phyloP scores from a whole-genome alignment of 2,113 vertebrate genomes.

The Plectropomus leopardus region DNA sequence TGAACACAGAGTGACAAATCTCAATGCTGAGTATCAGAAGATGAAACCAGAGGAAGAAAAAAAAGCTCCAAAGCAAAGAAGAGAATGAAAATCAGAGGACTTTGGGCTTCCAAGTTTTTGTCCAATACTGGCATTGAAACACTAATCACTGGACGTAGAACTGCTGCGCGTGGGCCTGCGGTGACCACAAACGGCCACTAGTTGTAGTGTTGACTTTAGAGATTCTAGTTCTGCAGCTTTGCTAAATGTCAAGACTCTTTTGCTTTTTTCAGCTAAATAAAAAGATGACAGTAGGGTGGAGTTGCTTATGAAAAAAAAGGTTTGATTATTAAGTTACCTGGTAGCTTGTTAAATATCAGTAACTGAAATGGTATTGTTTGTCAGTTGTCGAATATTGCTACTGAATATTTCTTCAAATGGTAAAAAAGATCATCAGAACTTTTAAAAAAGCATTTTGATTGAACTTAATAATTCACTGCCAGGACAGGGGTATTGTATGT shows the following conservation, averaged over 20 bases:
- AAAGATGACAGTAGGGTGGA: slow-evolving; percentile 20
- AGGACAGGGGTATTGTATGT: slow-evolving; percentile 56
- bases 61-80: slow-evolving; percentile 19
- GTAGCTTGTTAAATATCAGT: slow-evolving; percentile 71
- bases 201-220: slow-evolving; percentile 69
- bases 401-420: slow-evolving; percentile 68
- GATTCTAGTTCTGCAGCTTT: slow-evolving; percentile 63
- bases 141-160: slow-evolving; percentile 70
- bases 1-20: slow-evolving; percentile 51
- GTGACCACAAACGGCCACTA: slow-evolving; percentile 65
- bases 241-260: slow-evolving; percentile 64
- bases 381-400: slow-evolving; percentile 68
- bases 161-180: slow-evolving; percentile 71
- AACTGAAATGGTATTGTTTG: slow-evolving; percentile 65
- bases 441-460: slow-evolving; percentile 55
- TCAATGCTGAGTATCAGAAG: slow-evolving; percentile 64
- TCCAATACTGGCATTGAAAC: slow-evolving; percentile 56
- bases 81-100: slow-evolving; percentile 45
- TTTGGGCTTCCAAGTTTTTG: slow-evolving; percentile 69
- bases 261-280: slow-evolving; percentile 70
- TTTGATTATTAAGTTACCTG: slow-evolving; percentile 56
- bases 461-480: slow-evolving; percentile 69
- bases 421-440: slow-evolving; percentile 42
- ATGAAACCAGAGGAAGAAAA: slow-evolving; percentile 31
- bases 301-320: slow-evolving; percentile 31